Percentiles rank a stretch among this genome's conserved stretches.
Conservation (phyloP, 1,140 invertebrate species). For the Diploscapter pachys region DNA sequence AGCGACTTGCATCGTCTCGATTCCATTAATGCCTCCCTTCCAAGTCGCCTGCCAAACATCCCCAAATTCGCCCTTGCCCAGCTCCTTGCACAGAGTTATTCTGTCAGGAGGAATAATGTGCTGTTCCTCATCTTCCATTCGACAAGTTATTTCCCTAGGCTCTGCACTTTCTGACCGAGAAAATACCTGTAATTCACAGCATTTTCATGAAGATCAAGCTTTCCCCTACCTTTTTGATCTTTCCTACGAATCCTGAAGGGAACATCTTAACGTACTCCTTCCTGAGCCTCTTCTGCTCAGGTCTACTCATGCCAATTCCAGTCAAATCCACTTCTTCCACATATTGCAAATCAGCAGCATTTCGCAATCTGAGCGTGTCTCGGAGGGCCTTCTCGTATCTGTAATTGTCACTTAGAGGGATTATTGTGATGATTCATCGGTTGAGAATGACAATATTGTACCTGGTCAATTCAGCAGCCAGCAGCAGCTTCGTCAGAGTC, state of each 20-base stretch:
- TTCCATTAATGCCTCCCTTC: constrained; percentile 69
- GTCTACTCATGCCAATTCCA: constrained; percentile 84
- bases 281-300: constrained; percentile 84
- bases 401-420: constrained; percentile 17
- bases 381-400: constrained; percentile 50
- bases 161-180: too few relatives aligned
- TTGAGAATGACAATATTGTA: too few relatives aligned
- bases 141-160: constrained; percentile 24
- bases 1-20: constrained; percentile 73
- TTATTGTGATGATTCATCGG: too few relatives aligned
- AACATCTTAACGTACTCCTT: constrained; percentile 86
- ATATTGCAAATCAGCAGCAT: constrained; percentile 90
- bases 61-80: constrained; percentile 93
- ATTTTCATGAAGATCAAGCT: constrained; percentile 53
- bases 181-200: constrained; percentile 53
- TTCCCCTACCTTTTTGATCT: constrained; percentile 68
- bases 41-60: constrained; percentile 94
- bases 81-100: constrained; percentile 83
- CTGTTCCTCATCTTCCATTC: constrained; percentile 68
- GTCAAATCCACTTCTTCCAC: constrained; percentile 85
- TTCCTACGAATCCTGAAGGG: constrained; percentile 83
- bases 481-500: too few relatives aligned
- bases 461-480: too few relatives aligned
- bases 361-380: constrained; percentile 64
- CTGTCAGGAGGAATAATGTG: constrained; percentile 87